These are phyloP conservation scores for Pluvianellus socialis DNA, from an alignment of 2,113 vertebrate genomes.

Conservation along the genomic window DNA sequence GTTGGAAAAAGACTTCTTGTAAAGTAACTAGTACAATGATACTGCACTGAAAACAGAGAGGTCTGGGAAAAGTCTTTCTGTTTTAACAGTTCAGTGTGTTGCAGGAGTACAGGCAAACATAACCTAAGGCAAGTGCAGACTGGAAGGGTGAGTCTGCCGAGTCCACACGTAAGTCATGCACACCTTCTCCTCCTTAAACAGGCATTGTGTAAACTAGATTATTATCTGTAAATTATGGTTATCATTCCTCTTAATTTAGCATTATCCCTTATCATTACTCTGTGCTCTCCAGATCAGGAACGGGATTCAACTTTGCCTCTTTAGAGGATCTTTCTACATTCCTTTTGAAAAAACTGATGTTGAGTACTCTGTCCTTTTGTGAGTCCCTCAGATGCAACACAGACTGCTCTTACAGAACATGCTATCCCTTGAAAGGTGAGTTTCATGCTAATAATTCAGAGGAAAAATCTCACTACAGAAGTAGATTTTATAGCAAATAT, in stretches of 20 bases:
- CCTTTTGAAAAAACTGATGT: not conserved
- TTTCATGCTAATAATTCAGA: not conserved
- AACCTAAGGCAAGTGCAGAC: accelerated
- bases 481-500: not conserved
- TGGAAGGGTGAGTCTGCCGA: not conserved
- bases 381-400: not conserved
- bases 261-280: not conserved
- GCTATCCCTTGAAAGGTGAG: not conserved
- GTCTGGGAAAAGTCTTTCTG: not conserved
- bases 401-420: not conserved
- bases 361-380: not conserved
- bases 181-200: not conserved
- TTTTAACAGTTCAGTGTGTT: not conserved
- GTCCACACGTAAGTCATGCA: accelerated
- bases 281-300: not conserved
- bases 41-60: not conserved
- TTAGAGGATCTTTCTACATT: not conserved
- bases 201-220: not conserved
- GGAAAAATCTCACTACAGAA: not conserved
- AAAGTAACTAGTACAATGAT: not conserved
- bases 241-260: not conserved
- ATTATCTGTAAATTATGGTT: not conserved
- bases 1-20: not conserved
- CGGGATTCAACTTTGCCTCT: not conserved
- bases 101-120: not conserved